Evolutionary conservation across 2,888 invertebrate genomes (phyloP), one percentile per base, ranked within the genome.

Genomic region (Miltochrista miniata): DNA sequence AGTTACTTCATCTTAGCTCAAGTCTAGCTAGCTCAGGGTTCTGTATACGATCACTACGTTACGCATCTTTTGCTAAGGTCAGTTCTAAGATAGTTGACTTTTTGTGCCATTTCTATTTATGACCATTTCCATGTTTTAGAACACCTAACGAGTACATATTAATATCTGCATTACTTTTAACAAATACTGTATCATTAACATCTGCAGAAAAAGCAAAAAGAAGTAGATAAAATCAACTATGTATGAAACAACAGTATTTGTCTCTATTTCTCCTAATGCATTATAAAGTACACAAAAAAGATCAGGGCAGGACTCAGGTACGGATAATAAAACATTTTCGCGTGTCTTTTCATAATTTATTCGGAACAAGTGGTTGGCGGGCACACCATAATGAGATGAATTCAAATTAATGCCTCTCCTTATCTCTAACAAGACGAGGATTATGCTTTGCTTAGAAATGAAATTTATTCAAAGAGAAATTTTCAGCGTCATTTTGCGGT

Each of bases 341-440:
- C 63, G 71, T 74, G 73, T 74, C 68, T 74, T 65, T 68, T 64
- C 11, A 71, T 77, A 77, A 77, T 76, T 73, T 77, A 77, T 77
- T 74, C 76, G 61, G 72, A 65, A 65, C 74, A 70, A 74, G 77
- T 73, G 71, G 70, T 72, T 66, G 69, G 51, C 66, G 68, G 69
- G 68, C 61, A 64, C 62, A 65, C 69, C 65, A 64, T 77, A 77
- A 77, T 74, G 77, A 77, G 76, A 75, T 74, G 77, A 75, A 77
- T 76, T 75, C 74, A 74, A 77, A 77, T 77, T 76, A 77, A 77
- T 73, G 75, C 74, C 66, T 59, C 66, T 70, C 69, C 76, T 76
- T 76, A 76, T 76, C 75, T 75, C 56, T 74, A 75, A 74, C 74
- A 76, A 74, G 74, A 66, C 64, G 64, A 53, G 74, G 76, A 76